Base-by-base conservation (phyloP, 1,140 invertebrate species). In the Ostrea denselamellosa region DNA sequence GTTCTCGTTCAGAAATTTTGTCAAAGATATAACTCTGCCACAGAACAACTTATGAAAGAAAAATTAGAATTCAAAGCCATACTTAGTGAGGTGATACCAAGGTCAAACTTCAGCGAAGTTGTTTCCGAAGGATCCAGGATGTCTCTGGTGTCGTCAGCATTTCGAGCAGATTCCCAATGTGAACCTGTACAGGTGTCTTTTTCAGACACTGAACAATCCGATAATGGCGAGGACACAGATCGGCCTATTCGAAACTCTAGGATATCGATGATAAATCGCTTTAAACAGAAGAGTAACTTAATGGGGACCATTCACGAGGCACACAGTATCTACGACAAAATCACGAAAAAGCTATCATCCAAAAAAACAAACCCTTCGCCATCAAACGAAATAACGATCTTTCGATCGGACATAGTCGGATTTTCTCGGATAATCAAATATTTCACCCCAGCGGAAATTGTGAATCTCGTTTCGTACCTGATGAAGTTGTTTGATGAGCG, bases 401-500 rank as follows among this genome's bases (percentile, higher is more conserved):
- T 53, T 54, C n/a, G 82, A 10, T 83, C 82, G 44, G 82, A 83
- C 82, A 83, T 83, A 14, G 82, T 83, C 25, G 82, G 82, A 52
- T 83, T 83, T 83, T 53, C 44, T 19, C 44, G 52, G 4, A 83
- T 53, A 10, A 83, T 83, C 9, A 52, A 54, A 52, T 34, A 53
- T 17, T 83, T 83, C 52, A 54, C 82, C 8, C 34, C 82, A 10
- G n/a, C 44, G 17, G 44, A 83, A 19, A 83, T 53, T n/a, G 52
- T 83, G 17, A 83, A 83, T 25, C 44, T 54, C 44, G 82, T 83
- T 17, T 83, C 82, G 2, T 83, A 83, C 51, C 82, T 83, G 22
- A 54, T 83, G 51, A 83, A 83, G 44, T 53, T 83, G 82, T 83
- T 83, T 52, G 52, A 83, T 83, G 82, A 83, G n/a, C 44, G 82